A percentile compares a stretch with the other conserved stretches of the same genome.
Evolutionary conservation across 2,888 invertebrate species (phyloP).

Genomic region (Perizoma flavofasciatum): DNA sequence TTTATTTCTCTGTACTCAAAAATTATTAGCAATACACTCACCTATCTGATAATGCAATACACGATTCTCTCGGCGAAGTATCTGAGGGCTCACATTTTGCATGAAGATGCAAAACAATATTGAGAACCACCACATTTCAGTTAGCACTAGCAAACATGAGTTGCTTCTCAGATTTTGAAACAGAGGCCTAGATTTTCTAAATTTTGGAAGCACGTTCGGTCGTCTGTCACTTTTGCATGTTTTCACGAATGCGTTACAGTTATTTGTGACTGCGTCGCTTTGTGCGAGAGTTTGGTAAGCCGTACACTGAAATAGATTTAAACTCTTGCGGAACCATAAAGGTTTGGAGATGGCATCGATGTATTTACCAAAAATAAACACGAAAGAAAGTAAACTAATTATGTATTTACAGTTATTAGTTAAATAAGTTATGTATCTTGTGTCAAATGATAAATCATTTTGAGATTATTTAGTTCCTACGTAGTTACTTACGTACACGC

Average conservation of each 20-base stretch:
- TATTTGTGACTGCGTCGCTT: slow-evolving; percentile 40
- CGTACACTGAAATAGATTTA: slow-evolving; percentile 53
- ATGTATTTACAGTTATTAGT: no score
- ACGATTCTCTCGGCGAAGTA: slow-evolving; percentile 43
- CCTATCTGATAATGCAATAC: slow-evolving; percentile 64
- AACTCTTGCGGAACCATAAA: slow-evolving; percentile 39
- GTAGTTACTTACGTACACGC: background rate
- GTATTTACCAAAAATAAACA: no score
- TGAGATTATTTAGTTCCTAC: no score
- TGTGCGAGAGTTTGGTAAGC: slow-evolving; percentile 48
- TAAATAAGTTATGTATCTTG: no score
- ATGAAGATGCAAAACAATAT: slow-evolving; percentile 43
- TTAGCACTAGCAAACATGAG: slow-evolving; percentile 1
- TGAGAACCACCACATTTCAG: slow-evolving; percentile 46
- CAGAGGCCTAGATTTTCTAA: background rate
- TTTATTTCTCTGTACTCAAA: background rate
- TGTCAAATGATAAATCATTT: no score
- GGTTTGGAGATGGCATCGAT: slow-evolving; percentile 41
- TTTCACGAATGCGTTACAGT: slow-evolving; percentile 11
- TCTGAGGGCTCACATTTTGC: slow-evolving; percentile 49
- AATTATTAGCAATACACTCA: slow-evolving; percentile 41
- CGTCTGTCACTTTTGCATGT: slow-evolving; percentile 8
- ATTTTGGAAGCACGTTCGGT: slow-evolving; percentile 5
- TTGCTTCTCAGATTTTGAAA: background rate
- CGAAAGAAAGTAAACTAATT: no score